A percentile compares a stretch with the other conserved stretches of the same genome.
Conservation (phyloP, 2,888 invertebrate species). For the Melanotus villosus region DNA sequence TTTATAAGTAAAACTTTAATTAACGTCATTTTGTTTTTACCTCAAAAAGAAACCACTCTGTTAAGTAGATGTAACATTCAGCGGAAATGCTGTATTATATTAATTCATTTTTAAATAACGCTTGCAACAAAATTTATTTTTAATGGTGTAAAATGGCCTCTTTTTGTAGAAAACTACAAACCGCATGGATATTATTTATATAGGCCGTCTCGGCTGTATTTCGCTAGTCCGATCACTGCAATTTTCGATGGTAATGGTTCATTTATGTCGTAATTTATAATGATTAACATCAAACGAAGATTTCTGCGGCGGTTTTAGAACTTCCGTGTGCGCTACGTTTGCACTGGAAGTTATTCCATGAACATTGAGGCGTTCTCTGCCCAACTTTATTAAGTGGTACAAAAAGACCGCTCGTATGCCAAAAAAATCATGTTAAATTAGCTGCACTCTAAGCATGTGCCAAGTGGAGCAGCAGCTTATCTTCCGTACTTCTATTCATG, state of each 20-base stretch:
- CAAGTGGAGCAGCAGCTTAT: slow-evolving; percentile 36
- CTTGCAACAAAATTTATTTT: slow-evolving; percentile 1
- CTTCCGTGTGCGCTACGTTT: slow-evolving; percentile 30
- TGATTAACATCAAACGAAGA: slow-evolving; percentile 20
- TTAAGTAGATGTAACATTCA: no score
- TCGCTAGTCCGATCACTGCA: background rate
- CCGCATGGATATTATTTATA: slow-evolving; percentile 8
- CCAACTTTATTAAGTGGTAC: slow-evolving; percentile 20
- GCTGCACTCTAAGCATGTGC: slow-evolving; percentile 35
- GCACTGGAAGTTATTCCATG: slow-evolving; percentile 20
- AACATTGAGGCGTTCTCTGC: slow-evolving; percentile 17
- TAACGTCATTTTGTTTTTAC: no score
- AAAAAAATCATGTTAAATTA: slow-evolving; percentile 36
- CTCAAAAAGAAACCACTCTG: no score
- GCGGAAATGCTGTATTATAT: background rate
- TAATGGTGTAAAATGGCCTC: slow-evolving; percentile 9
- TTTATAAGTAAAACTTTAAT: no score
- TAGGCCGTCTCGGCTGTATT: background rate
- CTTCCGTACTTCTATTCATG: slow-evolving; percentile 30
- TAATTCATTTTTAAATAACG: background rate
- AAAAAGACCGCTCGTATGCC: slow-evolving; percentile 32
- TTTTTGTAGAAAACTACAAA: background rate
- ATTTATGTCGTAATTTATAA: slow-evolving; percentile 24
- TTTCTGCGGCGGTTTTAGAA: slow-evolving; percentile 10
- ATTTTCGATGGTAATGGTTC: slow-evolving; percentile 20